Evolutionary conservation across 2,888 invertebrate species (phyloP), one percentile per base, ranked within the genome.

Genomic region (Gandaritis pyraliata): DNA sequence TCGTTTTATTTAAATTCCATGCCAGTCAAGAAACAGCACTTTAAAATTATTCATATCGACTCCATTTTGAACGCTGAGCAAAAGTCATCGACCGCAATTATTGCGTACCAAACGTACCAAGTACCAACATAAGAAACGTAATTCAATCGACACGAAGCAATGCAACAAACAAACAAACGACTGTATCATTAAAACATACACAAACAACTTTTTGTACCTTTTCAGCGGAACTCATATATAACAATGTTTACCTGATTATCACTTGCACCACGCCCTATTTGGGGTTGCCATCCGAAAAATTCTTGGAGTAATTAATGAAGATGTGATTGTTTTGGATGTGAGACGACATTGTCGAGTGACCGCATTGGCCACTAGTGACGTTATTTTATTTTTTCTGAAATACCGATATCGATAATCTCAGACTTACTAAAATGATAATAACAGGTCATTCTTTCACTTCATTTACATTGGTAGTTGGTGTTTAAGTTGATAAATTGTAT

Each of bases 221-320:
- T 64, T 67, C 58, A 39, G 8, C 54, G 33, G 66, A 68, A 66
- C 61, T 68, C 68, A 65, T 67, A 70, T 66, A 52, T 64, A 53
- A 33, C 72, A 72, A 74, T 71, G 65, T 66, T 67, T 72, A 66
- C 66, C 70, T 71, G 72, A 68, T 73, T 68, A 65, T 78, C 66
- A 69, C 73, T 77, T 74, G 71, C 62, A 64, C 72, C 72, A 73
- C 69, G 66, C 62, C 68, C 72, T 70, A 69, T 68, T 67, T 68
- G 75, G 74, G 71, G 75, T 70, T 67, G 72, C 74, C 78, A 81
- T 79, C 73, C 65, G 76, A 80, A 86, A 85, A 85, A 89, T 85
- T 83, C 85, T 77, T 77, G 69, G 65, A 66, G 86, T 88, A 91
- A 91, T 91, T 89, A 90, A 91, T 91, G 88, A 88, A 88, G 87